phyloP scores from a whole-genome alignment of 2,797 vertebrate species.

The Poeciliopsis paucimaculata region DNA sequence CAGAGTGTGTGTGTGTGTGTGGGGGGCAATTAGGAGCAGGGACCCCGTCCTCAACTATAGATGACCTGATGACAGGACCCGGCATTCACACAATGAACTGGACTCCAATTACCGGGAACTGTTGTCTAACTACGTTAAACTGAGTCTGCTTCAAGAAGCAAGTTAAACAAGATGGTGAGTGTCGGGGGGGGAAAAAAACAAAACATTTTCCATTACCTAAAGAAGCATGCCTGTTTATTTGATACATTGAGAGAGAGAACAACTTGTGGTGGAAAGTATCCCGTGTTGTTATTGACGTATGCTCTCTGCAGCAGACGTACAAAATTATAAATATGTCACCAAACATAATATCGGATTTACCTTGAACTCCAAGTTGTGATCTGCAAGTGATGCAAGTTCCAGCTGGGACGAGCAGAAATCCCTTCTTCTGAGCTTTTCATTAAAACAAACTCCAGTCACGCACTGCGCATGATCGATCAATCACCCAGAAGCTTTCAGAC shows the following conservation, averaged over 20 bases:
- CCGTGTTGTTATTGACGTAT: background rate
- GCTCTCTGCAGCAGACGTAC: background rate
- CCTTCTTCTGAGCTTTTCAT: background rate
- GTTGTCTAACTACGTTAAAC: slow-evolving; percentile 50
- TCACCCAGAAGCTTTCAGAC: background rate
- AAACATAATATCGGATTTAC: slow-evolving; percentile 38
- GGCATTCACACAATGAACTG: slow-evolving; percentile 51
- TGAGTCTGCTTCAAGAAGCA: slow-evolving; percentile 8
- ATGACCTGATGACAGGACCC: slow-evolving; percentile 68
- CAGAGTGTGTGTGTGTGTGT: too few species aligned
- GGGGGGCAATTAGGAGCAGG: slow-evolving; percentile 55
- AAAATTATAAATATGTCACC: background rate
- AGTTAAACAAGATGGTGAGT: slow-evolving; percentile 11
- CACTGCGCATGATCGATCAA: background rate
- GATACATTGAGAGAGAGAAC: background rate
- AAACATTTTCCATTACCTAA: background rate
- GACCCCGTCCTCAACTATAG: slow-evolving; percentile 55
- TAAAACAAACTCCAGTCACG: background rate
- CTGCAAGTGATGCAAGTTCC: background rate
- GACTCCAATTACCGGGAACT: slow-evolving; percentile 60
- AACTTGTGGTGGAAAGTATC: background rate
- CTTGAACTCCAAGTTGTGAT: slow-evolving; percentile 38
- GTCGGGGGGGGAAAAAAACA: background rate
- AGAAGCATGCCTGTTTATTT: background rate
- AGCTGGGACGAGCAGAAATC: slow-evolving; percentile 11